Evolutionary conservation across 2,113 vertebrate genomes (phyloP), one percentile per base, ranked within the genome.

Genomic region (Nerophis ophidion): DNA sequence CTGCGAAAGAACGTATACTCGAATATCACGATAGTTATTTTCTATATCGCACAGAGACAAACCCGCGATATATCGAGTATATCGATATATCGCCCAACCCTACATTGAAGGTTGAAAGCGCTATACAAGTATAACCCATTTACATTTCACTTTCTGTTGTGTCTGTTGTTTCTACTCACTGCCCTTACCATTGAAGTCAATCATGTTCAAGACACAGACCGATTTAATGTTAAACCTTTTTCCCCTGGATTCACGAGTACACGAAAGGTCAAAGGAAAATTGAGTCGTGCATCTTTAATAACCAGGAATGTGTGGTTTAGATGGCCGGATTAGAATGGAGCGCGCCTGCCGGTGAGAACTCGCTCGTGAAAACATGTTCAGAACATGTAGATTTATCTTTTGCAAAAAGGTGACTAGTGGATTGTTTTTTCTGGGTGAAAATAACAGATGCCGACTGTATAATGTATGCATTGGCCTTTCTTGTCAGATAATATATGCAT

Each of bases 381-480:
- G 69, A 66, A n/a, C 52, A 50, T 63, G 36, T 63, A 48, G 57
- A 63, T 65, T 74, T 2, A 17, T 57, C 42, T 34, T 35, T 9
- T 17, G 42, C 15, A 62, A 66, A 74, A 70, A 35, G 49, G 63
- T 64, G 66, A 70, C 61, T 42, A 59, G 52, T 59, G 53, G 47
- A 11, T 35, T 60, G 66, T 68, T 79, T 35, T 42, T 69, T 63
- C 54, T 36, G 59, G 56, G 58, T 61, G 65, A 70, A 71, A 74
- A 51, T 9, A 44, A 10, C 74, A 80, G 75, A 77, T 80, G 75
- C 75, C 81, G 64, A 66, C 80, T 72, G 63, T 80, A 65, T 85
- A 82, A 85, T 87, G 68, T 79, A 85, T 83, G 84, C 81, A 60
- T 48, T 82, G 81, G 71, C 83, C 83, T 88, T 88, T 86, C 76